phyloP scores from a whole-genome alignment of 2,113 vertebrate species.

The Neomonachus schauinslandi region DNA sequence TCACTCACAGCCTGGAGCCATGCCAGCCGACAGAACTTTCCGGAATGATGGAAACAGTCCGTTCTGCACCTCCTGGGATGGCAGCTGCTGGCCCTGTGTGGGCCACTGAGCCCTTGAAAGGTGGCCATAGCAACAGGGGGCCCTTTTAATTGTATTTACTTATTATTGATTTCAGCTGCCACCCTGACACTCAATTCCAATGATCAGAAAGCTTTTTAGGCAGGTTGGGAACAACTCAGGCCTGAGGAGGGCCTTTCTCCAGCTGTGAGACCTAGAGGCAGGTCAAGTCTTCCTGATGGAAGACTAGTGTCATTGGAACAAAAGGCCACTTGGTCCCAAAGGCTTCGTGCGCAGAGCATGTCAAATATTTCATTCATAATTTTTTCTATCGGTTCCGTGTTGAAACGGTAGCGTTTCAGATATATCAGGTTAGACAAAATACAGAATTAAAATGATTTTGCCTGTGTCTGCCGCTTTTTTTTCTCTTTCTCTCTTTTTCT shows the following conservation, averaged over 20 bases:
- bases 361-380: neutral
- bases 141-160: neutral
- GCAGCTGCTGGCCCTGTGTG: rapidly evolving
- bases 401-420: neutral
- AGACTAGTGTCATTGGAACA: no score
- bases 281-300: neutral
- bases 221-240: neutral
- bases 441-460: neutral
- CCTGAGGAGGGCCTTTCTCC: neutral
- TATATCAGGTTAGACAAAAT: neutral
- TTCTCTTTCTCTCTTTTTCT: neutral
- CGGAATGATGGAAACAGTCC: rapidly evolving
- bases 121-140: rapidly evolving
- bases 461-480: neutral
- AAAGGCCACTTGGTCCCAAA: rapidly evolving
- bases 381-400: neutral
- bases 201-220: neutral
- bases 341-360: neutral
- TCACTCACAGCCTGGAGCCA: neutral
- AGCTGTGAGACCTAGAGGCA: neutral
- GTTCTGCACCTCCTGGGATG: rapidly evolving
- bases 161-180: neutral
- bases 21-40: no score
- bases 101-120: neutral
- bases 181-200: neutral